Evolutionary conservation across 2,113 vertebrate genomes (phyloP).

Genomic region (Eudyptes chrysolophus): DNA sequence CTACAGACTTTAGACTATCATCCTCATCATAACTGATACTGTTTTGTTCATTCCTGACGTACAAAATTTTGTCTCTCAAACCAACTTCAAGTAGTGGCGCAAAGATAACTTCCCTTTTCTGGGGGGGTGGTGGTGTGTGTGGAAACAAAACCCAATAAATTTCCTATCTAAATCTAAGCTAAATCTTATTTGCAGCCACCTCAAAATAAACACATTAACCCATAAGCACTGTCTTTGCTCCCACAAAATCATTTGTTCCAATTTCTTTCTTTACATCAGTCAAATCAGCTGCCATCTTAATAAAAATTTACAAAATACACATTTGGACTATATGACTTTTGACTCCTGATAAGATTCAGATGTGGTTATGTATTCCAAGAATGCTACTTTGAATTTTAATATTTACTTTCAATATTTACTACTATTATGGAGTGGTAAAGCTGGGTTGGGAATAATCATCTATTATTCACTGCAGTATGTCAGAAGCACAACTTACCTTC

Average conservation of each 20-base stretch:
- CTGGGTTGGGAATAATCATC: background rate
- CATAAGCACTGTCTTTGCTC: background rate
- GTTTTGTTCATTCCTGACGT: background rate
- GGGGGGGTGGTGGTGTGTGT: too few species aligned
- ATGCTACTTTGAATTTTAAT: background rate
- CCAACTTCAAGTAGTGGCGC: background rate
- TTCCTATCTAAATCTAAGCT: background rate
- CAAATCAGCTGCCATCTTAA: constrained; percentile 3
- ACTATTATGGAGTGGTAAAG: background rate
- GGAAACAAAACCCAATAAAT: background rate
- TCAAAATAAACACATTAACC: background rate
- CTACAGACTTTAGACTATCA: background rate
- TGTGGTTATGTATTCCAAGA: background rate
- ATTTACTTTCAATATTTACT: background rate
- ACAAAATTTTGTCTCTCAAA: background rate
- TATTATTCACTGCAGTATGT: background rate
- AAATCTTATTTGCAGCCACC: background rate
- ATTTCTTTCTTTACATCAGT: background rate
- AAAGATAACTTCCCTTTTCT: background rate
- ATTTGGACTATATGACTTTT: background rate
- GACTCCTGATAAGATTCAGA: background rate
- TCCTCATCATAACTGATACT: background rate
- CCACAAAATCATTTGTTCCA: background rate
- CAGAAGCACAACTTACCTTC: background rate
- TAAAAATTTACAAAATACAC: background rate